Evolutionary conservation across 1,140 invertebrate genomes (phyloP), one percentile per base, ranked within the genome.

Genomic region (Planococcus citri): DNA sequence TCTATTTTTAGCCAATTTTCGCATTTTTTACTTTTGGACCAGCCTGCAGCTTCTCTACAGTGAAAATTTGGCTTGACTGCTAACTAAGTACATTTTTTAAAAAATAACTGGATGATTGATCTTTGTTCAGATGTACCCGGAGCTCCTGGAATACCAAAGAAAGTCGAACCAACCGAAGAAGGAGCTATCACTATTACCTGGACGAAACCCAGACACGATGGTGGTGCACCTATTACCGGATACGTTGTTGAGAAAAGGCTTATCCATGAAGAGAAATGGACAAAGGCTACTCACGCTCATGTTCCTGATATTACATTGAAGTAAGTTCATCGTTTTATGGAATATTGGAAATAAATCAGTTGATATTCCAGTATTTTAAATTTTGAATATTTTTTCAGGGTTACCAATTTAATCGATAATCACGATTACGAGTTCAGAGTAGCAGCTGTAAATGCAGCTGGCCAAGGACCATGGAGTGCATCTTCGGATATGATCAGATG

Each of bases 401-500:
- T 96, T 14, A 88, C 86, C 61, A 92, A 90, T 72, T 80, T 99
- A 17, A 91, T 93, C 71, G 93, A 97, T 78, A 95, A 97, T 77
- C 90, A 94, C 69, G 91, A 96, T 76, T 98, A 98, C 76, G 96
- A 99, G 78, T 98, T 99, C 84, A 84, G 96, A 70, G 95, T 98
- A 0, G 88, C 92, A 6, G 96, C 95, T 25, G 81, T 95, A n/a
- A 98, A 98, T 79, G 91, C 92, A 38, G 96, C 94, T 27, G 95
- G 94, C 0, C 91, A 94, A 78, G 94, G 95, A 38, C 87, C 89
- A 12, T 98, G 86, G 83, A 95, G 92, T 74, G 87, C 91, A 70
- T 88, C 88, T 71, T 95, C 94, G 10, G 95, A 96, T 74, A 83
- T 90, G 0, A 96, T 98, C 76, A 85, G 89, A 71, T 94, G 94